phyloP scores from a whole-genome alignment of 2,888 invertebrate species.

The Congeria kusceri region DNA sequence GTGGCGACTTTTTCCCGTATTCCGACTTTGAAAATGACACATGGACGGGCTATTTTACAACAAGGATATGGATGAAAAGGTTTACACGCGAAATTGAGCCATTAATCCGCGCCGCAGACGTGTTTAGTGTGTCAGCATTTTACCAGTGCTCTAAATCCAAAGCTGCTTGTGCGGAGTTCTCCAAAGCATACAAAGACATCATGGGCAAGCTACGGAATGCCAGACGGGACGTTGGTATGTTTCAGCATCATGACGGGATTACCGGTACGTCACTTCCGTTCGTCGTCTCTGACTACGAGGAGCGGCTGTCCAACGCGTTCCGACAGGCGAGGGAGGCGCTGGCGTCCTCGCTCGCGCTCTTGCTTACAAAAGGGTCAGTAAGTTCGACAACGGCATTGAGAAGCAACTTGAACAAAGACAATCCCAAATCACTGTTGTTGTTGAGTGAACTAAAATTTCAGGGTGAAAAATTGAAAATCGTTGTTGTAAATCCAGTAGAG shows the following conservation, averaged over 20 bases:
- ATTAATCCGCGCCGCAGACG: constrained; percentile 80
- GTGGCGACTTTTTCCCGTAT: constrained; percentile 98
- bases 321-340: constrained; percentile 28
- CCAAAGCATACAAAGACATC: constrained; percentile 9
- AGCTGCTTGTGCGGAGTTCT: background rate
- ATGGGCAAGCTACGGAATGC: constrained; percentile 34
- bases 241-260: constrained; percentile 99
- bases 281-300: constrained; percentile 95
- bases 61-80: constrained; percentile 90
- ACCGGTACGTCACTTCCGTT: constrained; percentile 96
- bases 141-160: constrained; percentile 30
- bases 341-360: background rate
- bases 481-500: constrained; percentile 93
- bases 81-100: constrained; percentile 87
- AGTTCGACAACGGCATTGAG: constrained; percentile 1
- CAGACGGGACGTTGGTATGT: constrained; percentile 92
- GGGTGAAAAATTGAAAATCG: constrained; percentile 75
- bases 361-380: constrained; percentile 33
- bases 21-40: constrained; percentile 94
- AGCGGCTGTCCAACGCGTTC: constrained; percentile 61
- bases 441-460: constrained; percentile 62
- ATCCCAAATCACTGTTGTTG: constrained; percentile 39
- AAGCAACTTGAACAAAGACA: constrained; percentile 14
- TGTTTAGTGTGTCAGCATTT: constrained; percentile 76
- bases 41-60: constrained; percentile 98